These are phyloP conservation scores for Bubo bubo DNA, from an alignment of 2,113 vertebrate species.

Conservation along the genomic window DNA sequence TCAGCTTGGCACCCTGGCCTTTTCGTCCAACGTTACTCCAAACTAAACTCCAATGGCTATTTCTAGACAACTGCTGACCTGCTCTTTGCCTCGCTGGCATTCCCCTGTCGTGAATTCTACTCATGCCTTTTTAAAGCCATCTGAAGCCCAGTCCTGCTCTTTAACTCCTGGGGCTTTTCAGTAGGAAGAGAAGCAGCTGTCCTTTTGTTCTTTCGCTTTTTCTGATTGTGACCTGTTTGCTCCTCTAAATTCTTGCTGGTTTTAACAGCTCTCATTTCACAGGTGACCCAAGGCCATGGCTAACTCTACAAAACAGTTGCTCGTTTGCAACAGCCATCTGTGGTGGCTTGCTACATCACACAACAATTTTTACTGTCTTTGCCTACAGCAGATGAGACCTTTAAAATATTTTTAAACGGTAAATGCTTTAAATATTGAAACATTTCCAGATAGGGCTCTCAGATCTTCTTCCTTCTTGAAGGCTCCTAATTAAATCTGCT, in stretches of 20 bases:
- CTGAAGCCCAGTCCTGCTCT: background rate
- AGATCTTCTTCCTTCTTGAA: background rate
- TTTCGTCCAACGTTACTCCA: background rate
- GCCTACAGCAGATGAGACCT: background rate
- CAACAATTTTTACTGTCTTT: background rate
- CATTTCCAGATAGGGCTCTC: background rate
- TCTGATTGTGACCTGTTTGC: background rate
- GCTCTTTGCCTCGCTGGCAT: background rate
- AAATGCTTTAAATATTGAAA: background rate
- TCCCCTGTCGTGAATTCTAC: background rate
- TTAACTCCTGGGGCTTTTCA: background rate
- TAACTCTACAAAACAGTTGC: background rate
- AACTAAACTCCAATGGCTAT: background rate
- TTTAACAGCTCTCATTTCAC: background rate
- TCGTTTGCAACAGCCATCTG: accelerated
- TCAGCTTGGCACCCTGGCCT: background rate
- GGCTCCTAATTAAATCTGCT: background rate
- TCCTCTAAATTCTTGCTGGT: background rate
- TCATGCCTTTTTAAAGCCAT: background rate
- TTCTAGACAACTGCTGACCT: constrained; percentile 22
- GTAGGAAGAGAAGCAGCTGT: constrained; percentile 10
- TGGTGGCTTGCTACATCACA: background rate
- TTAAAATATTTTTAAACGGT: background rate
- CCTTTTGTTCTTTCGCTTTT: background rate
- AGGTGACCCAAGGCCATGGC: background rate